Percentiles rank a stretch among this genome's conserved stretches.
Evolutionary conservation across 2,797 vertebrate species (phyloP).

Genomic region (Rachycentron canadum): DNA sequence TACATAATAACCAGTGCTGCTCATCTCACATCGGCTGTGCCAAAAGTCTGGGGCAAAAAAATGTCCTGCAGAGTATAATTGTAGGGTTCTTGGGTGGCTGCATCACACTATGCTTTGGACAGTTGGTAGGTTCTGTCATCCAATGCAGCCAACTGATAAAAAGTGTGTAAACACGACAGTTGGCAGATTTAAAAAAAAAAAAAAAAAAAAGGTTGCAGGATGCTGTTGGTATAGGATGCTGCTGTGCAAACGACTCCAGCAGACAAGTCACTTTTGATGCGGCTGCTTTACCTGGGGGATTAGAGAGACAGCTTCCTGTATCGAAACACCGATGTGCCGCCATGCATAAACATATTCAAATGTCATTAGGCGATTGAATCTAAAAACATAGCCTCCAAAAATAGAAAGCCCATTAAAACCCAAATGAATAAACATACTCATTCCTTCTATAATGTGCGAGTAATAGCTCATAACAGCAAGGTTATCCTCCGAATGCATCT

Average conservation of each 20-base stretch:
- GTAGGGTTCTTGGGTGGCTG: background rate
- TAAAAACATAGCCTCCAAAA: slow-evolving; percentile 56
- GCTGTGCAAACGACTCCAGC: slow-evolving; percentile 23
- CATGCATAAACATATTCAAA: slow-evolving; percentile 55
- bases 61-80: background rate
- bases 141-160: slow-evolving; percentile 25
- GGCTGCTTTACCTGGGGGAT: slow-evolving; percentile 37
- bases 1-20: background rate
- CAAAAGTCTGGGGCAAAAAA: background rate
- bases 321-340: slow-evolving; percentile 26
- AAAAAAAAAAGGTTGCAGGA: slow-evolving; percentile 2
- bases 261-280: slow-evolving; percentile 29
- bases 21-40: background rate
- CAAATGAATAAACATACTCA: slow-evolving; percentile 69
- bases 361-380: slow-evolving; percentile 46
- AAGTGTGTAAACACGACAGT: slow-evolving; percentile 13
- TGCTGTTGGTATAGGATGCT: background rate
- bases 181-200: no score
- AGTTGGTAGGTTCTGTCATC: slow-evolving; percentile 22
- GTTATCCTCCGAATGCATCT: slow-evolving; percentile 63
- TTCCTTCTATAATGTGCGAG: slow-evolving; percentile 55
- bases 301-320: slow-evolving; percentile 33
- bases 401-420: slow-evolving; percentile 63
- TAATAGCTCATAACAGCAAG: slow-evolving; percentile 67
- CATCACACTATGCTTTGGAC: slow-evolving; percentile 4